Evolutionary conservation across 64 coral and sea anemone genomes (phyloP).

Genomic region (Hydrozoanthus tunicans): DNA sequence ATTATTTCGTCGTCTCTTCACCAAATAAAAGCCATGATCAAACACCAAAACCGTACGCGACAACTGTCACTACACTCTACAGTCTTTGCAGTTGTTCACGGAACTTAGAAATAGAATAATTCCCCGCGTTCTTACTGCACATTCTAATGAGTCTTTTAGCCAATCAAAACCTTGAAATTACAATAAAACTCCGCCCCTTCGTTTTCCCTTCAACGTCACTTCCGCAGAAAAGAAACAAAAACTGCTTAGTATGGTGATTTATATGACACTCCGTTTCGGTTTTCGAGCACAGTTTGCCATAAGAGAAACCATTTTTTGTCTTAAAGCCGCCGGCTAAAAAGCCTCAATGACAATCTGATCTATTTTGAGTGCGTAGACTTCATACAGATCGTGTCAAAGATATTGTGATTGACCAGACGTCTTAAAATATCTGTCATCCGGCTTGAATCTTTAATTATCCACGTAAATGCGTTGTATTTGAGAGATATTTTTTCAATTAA

Average conservation of each 20-base stretch:
- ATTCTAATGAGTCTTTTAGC: constrained; percentile 46
- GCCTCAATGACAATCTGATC: neutral
- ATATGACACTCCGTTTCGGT: neutral
- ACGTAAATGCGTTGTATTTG: neutral
- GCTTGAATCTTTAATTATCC: neutral
- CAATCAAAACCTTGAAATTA: constrained; percentile 46
- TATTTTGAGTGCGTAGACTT: neutral
- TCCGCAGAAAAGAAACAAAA: constrained; percentile 35
- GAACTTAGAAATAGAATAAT: constrained; percentile 42
- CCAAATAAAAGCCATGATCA: neutral
- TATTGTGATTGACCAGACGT: constrained; percentile 22
- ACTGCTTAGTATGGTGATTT: neutral
- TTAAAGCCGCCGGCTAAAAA: neutral
- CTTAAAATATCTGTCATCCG: neutral
- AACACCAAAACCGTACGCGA: neutral
- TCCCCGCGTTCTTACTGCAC: constrained; percentile 51
- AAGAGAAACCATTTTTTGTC: neutral
- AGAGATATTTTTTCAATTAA: neutral
- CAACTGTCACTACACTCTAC: neutral
- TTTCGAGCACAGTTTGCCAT: neutral
- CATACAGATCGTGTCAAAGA: constrained; percentile 25
- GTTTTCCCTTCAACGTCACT: constrained; percentile 60
- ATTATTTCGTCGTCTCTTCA: neutral
- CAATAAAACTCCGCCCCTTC: constrained; percentile 45
- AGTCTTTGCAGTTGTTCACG: constrained; percentile 21